Evolutionary conservation across 1,140 invertebrate species (phyloP).

Genomic region (Diorhabda sublineata): DNA sequence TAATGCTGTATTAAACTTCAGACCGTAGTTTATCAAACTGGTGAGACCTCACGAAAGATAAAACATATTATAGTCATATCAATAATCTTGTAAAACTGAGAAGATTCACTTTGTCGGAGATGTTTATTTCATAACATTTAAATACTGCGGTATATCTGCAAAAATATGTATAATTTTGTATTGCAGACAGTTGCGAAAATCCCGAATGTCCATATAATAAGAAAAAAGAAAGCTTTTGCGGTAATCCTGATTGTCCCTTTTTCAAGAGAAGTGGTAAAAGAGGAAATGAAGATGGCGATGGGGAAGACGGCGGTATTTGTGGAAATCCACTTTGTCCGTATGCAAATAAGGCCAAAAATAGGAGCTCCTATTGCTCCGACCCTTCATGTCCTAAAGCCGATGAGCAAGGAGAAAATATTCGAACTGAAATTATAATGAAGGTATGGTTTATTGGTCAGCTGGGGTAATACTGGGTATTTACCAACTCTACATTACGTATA

Average conservation of each 20-base stretch:
- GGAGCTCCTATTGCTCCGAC: neutral
- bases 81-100: too few relatives aligned
- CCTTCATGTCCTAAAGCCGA: neutral
- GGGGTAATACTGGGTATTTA: too few relatives aligned
- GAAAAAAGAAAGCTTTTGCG: slow-evolving; percentile 23
- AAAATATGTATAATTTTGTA: too few relatives aligned
- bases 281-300: neutral
- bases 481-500: too few relatives aligned
- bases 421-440: neutral
- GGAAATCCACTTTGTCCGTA: slow-evolving; percentile 28
- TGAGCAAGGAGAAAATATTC: neutral
- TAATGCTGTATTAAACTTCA: too few relatives aligned
- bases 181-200: slow-evolving; percentile 26
- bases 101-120: too few relatives aligned
- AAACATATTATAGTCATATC: too few relatives aligned
- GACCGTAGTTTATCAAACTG: too few relatives aligned
- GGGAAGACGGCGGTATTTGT: slow-evolving; percentile 8
- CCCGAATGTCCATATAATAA: slow-evolving; percentile 34
- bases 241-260: slow-evolving; percentile 33
- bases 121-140: too few relatives aligned
- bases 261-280: neutral
- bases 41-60: too few relatives aligned
- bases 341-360: neutral
- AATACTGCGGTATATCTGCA: too few relatives aligned
- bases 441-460: neutral